phyloP scores from a whole-genome alignment of 2,888 invertebrate species.

The Amorpha juglandis region DNA sequence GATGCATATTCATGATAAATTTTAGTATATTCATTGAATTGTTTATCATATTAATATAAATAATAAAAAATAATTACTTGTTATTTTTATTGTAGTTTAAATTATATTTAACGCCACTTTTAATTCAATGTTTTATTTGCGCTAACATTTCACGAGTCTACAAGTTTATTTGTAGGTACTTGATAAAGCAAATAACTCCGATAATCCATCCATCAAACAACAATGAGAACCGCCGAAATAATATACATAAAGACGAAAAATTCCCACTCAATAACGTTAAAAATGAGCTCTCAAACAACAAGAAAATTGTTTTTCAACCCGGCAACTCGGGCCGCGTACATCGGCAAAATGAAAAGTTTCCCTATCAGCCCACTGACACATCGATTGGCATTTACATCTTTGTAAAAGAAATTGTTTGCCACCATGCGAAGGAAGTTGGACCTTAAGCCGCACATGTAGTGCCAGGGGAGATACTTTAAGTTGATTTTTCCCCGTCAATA shows the following conservation, averaged over 20 bases:
- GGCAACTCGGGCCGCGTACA: slow-evolving; percentile 62
- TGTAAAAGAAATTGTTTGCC: slow-evolving; percentile 70
- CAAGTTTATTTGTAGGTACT: slow-evolving; percentile 22
- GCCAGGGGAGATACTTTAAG: slow-evolving; percentile 44
- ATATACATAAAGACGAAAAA: slow-evolving; percentile 56
- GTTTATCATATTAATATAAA: neutral
- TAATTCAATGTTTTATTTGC: neutral
- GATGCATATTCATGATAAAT: too few relatives aligned
- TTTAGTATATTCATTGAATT: too few relatives aligned
- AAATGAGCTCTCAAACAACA: slow-evolving; percentile 73
- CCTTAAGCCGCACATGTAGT: slow-evolving; percentile 56
- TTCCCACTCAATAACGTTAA: slow-evolving; percentile 76
- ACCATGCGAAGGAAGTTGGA: slow-evolving; percentile 65
- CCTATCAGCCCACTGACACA: slow-evolving; percentile 78
- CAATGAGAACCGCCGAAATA: slow-evolving; percentile 55
- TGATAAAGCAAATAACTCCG: slow-evolving; percentile 30
- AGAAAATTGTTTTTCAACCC: slow-evolving; percentile 76
- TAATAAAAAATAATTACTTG: neutral
- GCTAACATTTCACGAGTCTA: slow-evolving; percentile 12
- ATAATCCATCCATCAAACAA: slow-evolving; percentile 59
- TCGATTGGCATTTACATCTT: slow-evolving; percentile 81
- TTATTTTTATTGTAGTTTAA: neutral
- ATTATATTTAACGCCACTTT: neutral
- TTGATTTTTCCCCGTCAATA: slow-evolving; percentile 58
- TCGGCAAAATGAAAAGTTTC: slow-evolving; percentile 80